Evolutionary conservation across 2,113 vertebrate genomes (phyloP), one percentile per base, ranked within the genome.

Genomic region (Ailuropoda melanoleuca): DNA sequence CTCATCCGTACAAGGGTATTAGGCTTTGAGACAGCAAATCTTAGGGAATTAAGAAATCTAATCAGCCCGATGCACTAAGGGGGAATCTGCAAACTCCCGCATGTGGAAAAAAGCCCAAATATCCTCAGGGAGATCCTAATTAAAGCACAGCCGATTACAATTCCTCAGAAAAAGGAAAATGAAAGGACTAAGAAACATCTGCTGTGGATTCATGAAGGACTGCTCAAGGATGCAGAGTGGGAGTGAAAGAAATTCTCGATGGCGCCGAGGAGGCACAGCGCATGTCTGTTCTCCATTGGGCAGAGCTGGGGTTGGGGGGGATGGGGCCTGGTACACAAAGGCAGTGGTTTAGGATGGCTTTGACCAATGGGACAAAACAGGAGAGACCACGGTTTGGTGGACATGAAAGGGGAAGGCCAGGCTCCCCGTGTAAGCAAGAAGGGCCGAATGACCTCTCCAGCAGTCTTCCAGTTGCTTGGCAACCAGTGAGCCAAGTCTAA

Each of bases 21-120:
- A 88, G 43, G 46, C 80, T 96, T 94, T 6, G 1, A 93, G 83
- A 88, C 21, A 81, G 84, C 34, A 81, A 82, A 86, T 96, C 85
- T 95, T 83, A 86, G 87, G 34, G 94, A 97, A 95, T 95, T 96
- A 96, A 94, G 96, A 97, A 97, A 97, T 96, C 83, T 97, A 95
- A 96, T 93, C 88, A 97, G 96, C n/a, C 62, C 83, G 62, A 56
- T 88, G 43, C 88, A 88, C 80, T 55, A 78, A 90, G 82, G 84
- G 48, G 84, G 84, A 94, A 74, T 66, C 68, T 80, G 85, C 50
- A 19, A 39, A 92, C 37, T 96, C 82, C 26, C 0, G 14, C 80
- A 83, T 46, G 39, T 93, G 83, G 95, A 96, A 74, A 94, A 62
- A 94, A 97, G 90, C 96, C 3, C 18, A 70, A 60, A 48, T 17